These are phyloP conservation scores for Amphiprion clarkii DNA, from an alignment of 2,797 vertebrate species.

Conservation along the genomic window DNA sequence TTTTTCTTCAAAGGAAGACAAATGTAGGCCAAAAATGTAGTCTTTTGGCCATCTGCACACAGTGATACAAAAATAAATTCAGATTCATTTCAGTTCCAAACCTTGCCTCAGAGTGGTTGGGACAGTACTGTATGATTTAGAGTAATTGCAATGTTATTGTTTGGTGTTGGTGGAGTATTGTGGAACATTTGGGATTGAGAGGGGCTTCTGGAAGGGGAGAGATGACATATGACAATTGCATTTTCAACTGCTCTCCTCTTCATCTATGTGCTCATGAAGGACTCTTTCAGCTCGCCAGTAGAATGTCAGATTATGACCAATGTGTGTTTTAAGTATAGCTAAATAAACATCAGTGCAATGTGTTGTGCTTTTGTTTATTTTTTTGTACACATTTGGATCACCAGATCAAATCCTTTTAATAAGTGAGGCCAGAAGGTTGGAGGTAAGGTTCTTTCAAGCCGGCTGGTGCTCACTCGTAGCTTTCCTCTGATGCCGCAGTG, in stretches of 20 bases:
- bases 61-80: conserved; percentile 79
- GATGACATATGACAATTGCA: conserved; percentile 53
- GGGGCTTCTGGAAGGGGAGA: conserved; percentile 28
- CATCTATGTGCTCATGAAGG: background rate
- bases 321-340: conserved; percentile 62
- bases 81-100: conserved; percentile 65
- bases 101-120: conserved; percentile 67
- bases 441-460: conserved; percentile 20
- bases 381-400: conserved; percentile 47
- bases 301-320: conserved; percentile 62
- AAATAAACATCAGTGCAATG: conserved; percentile 51
- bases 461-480: conserved; percentile 38
- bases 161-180: conserved; percentile 64
- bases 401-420: conserved; percentile 58
- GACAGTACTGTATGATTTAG: conserved; percentile 73
- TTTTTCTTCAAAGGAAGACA: conserved; percentile 78
- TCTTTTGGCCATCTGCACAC: conserved; percentile 69
- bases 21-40: conserved; percentile 82
- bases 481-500: conserved; percentile 45
- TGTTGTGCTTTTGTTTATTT: conserved; percentile 57
- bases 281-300: conserved; percentile 38
- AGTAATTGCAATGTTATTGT: conserved; percentile 79
- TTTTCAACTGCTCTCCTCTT: conserved; percentile 51
- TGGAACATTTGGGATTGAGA: conserved; percentile 54
- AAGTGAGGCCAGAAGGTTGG: conserved; percentile 43